Conservation (phyloP, 2,113 vertebrate genomes). For the Gymnobelideus leadbeateri region DNA sequence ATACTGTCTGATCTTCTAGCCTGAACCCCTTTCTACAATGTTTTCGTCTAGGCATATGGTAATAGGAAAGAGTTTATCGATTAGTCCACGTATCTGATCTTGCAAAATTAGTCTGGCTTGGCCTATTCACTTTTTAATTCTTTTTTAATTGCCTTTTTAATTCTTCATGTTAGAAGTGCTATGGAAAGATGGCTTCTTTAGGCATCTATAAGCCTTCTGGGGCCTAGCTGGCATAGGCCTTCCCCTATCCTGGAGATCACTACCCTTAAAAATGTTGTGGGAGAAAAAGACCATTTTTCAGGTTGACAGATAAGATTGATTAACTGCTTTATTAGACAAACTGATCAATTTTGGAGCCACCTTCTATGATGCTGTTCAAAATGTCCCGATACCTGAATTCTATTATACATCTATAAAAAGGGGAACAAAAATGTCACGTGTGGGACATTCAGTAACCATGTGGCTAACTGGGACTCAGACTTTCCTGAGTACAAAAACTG, state of each 20-base stretch:
- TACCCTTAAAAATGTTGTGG: neutral
- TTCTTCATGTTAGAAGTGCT: neutral
- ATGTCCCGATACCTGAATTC: neutral
- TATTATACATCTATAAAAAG: neutral
- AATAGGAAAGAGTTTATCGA: neutral
- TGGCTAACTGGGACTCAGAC: neutral
- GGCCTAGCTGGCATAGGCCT: neutral
- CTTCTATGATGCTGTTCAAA: neutral
- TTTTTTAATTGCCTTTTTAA: neutral
- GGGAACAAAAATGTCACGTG: neutral
- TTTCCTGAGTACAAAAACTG: neutral
- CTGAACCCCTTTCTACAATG: neutral
- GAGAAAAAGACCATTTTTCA: neutral
- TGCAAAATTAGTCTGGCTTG: neutral
- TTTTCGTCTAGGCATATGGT: neutral
- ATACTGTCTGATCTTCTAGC: neutral
- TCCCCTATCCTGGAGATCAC: neutral
- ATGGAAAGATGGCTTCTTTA: neutral
- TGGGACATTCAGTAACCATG: neutral
- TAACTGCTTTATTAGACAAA: neutral
- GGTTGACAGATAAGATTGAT: neutral
- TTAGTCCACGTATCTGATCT: neutral
- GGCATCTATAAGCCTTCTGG: neutral
- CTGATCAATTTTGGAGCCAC: neutral
- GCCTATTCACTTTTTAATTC: neutral